phyloP scores from a whole-genome alignment of 2,113 vertebrate genomes.

The Jaculus jaculus region DNA sequence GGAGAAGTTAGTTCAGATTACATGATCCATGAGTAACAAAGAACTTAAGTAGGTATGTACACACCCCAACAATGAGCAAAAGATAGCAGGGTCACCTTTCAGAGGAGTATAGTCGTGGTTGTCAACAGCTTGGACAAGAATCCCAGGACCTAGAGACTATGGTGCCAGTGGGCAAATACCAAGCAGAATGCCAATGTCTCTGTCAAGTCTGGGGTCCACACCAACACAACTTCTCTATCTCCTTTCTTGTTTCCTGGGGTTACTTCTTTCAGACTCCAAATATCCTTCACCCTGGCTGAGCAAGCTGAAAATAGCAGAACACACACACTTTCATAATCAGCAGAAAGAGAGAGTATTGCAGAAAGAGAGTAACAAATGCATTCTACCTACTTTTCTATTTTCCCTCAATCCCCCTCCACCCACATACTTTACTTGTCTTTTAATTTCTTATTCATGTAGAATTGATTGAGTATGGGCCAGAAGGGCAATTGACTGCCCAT shows the following conservation, averaged over 20 bases:
- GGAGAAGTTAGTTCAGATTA: neutral
- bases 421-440: neutral
- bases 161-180: neutral
- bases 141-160: neutral
- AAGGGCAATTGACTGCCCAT: constrained; percentile 11
- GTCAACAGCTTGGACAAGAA: neutral
- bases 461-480: neutral
- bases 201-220: neutral
- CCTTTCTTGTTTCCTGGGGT: neutral
- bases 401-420: neutral
- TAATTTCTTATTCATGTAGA: constrained; percentile 57
- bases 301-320: neutral
- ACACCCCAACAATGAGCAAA: too few species aligned
- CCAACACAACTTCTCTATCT: neutral
- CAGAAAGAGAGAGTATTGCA: neutral
- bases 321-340: neutral
- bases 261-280: neutral
- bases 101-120: neutral
- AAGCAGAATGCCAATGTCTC: neutral
- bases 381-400: neutral
- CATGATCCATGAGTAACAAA: neutral
- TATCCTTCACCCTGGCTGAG: neutral
- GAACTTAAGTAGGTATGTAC: too few species aligned
- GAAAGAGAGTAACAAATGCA: neutral
- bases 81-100: rapidly evolving